phyloP scores from a whole-genome alignment of 2,113 vertebrate species.

The Zosterops japonicus region DNA sequence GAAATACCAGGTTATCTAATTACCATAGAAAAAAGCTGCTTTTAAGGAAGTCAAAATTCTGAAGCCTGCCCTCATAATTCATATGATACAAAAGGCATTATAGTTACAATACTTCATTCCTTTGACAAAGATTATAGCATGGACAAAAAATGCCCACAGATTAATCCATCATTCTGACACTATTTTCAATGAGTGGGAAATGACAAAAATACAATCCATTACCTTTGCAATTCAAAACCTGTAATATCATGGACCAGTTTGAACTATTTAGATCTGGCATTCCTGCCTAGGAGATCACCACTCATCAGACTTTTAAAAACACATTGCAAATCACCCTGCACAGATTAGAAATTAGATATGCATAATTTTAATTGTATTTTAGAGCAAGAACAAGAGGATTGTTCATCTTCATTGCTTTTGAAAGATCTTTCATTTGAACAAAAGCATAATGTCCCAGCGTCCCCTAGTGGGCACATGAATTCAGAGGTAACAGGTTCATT shows the following conservation, averaged over 20 bases:
- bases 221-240: conserved; percentile 66
- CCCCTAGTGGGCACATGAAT: conserved; percentile 67
- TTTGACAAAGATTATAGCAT: conserved; percentile 69
- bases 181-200: conserved; percentile 77
- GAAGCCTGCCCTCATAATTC: conserved; percentile 36
- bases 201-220: conserved; percentile 75
- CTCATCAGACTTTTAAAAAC: not conserved
- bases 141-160: conserved; percentile 75
- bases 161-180: conserved; percentile 79
- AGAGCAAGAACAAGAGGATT: not conserved
- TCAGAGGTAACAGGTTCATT: not conserved
- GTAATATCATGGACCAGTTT: conserved; percentile 38
- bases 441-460: conserved; percentile 71
- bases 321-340: not conserved
- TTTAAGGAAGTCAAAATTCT: not conserved
- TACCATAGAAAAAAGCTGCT: not conserved
- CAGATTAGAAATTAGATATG: not conserved
- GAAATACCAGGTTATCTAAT: not conserved
- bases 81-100: conserved; percentile 45
- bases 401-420: not conserved
- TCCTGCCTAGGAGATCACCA: not conserved
- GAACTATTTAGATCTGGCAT: not conserved
- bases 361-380: not conserved
- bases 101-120: conserved; percentile 60
- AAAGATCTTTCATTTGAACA: not conserved